Percentiles rank a stretch among this genome's conserved stretches.
These are phyloP conservation scores for Platichthys flesus DNA, from an alignment of 2,113 vertebrate species.

Conservation along the genomic window DNA sequence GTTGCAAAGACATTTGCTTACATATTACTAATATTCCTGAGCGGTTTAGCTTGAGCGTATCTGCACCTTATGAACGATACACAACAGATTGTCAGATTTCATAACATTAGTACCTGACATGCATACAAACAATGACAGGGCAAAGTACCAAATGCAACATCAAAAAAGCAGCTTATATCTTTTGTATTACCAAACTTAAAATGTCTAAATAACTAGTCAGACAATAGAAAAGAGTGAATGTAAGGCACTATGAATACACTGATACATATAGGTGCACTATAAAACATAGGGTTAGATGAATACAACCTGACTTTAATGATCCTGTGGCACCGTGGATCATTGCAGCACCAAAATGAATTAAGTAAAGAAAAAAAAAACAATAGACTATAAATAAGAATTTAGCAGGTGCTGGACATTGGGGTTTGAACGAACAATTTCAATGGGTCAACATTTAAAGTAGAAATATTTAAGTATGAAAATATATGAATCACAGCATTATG, in stretches of 20 bases:
- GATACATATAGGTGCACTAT: slow-evolving; percentile 31
- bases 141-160: slow-evolving; percentile 42
- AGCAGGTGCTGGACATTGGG: slow-evolving; percentile 35
- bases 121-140: slow-evolving; percentile 25
- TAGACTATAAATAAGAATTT: slow-evolving; percentile 47
- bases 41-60: slow-evolving; percentile 69
- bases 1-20: slow-evolving; percentile 67
- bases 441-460: slow-evolving; percentile 40
- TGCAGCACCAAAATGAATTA: slow-evolving; percentile 51
- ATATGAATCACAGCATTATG: slow-evolving; percentile 60
- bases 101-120: slow-evolving; percentile 59
- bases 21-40: slow-evolving; percentile 74
- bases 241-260: slow-evolving; percentile 81
- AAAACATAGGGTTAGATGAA: slow-evolving; percentile 29
- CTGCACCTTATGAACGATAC: slow-evolving; percentile 60
- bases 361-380: slow-evolving; percentile 29
- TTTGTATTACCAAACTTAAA: slow-evolving; percentile 22
- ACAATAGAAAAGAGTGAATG: slow-evolving; percentile 34
- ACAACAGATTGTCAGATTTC: slow-evolving; percentile 42
- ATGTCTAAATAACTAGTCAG: slow-evolving; percentile 25
- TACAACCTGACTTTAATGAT: slow-evolving; percentile 28
- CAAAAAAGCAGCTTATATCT: slow-evolving; percentile 18
- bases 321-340: slow-evolving; percentile 30
- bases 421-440: slow-evolving; percentile 28
- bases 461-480: slow-evolving; percentile 61